phyloP scores from a whole-genome alignment of 2,888 invertebrate genomes.

The Endomychus coccineus region DNA sequence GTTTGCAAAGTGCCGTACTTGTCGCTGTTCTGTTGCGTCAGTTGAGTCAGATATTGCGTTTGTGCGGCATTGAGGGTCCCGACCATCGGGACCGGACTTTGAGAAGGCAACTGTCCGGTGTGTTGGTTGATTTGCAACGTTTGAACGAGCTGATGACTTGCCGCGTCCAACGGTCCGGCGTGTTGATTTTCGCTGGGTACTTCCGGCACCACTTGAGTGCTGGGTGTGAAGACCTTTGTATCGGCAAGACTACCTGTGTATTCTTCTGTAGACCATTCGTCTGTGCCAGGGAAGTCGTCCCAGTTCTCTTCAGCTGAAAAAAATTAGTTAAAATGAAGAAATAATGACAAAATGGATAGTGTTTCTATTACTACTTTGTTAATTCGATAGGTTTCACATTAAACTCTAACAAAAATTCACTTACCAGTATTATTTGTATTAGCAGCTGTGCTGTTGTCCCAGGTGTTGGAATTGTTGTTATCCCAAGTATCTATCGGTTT shows the following conservation, averaged over 20 bases:
- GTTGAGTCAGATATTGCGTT: constrained; percentile 52
- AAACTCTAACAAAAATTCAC: too few species aligned
- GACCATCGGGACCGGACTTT: constrained; percentile 36
- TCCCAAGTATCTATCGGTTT: constrained; percentile 52
- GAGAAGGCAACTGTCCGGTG: constrained; percentile 20
- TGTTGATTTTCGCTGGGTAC: constrained; percentile 15
- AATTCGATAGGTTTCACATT: too few species aligned
- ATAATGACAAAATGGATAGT: neutral
- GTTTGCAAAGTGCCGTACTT: constrained; percentile 27
- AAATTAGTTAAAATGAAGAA: neutral
- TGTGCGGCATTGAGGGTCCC: constrained; percentile 50
- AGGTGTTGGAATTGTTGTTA: constrained; percentile 48
- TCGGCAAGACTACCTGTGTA: constrained; percentile 92
- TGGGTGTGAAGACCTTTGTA: constrained; percentile 85
- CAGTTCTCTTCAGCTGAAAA: constrained; percentile 55
- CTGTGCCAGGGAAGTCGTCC: constrained; percentile 54
- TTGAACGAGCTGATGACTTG: constrained; percentile 20
- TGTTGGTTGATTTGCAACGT: constrained; percentile 15
- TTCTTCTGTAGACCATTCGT: constrained; percentile 69
- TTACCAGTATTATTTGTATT: constrained; percentile 8
- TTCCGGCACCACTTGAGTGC: constrained; percentile 39
- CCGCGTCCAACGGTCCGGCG: constrained; percentile 18
- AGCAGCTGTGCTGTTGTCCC: constrained; percentile 33
- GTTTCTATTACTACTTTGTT: neutral
- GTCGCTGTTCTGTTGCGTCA: constrained; percentile 49